Evolutionary conservation across 2,888 invertebrate species (phyloP).

Genomic region (Melinaea marsaeus): DNA sequence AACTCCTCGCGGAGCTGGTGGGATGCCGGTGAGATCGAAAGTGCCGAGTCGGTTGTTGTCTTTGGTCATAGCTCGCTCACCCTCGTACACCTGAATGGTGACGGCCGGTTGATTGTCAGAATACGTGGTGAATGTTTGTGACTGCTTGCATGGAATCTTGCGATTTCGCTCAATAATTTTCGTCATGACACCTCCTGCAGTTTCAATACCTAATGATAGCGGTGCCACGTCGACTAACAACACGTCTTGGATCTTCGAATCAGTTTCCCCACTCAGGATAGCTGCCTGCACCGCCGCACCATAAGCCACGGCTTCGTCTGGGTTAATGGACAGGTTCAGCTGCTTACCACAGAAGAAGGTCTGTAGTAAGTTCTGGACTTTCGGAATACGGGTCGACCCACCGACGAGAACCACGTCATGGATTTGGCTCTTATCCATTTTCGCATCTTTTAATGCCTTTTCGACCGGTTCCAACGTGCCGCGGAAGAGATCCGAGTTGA

Average conservation of each 20-base stretch:
- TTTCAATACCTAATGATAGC: conserved; percentile 83
- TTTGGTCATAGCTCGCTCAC: conserved; percentile 80
- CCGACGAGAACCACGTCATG: conserved; percentile 87
- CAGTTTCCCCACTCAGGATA: conserved; percentile 81
- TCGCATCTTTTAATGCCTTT: conserved; percentile 83
- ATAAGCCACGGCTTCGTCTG: conserved; percentile 86
- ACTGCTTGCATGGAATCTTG: conserved; percentile 80
- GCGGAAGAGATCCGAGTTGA: conserved; percentile 81
- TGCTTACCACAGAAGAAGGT: conserved; percentile 83
- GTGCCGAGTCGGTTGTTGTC: too few species aligned
- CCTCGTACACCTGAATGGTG: conserved; percentile 81
- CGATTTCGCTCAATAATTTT: conserved; percentile 82
- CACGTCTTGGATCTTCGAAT: conserved; percentile 81
- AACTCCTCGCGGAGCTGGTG: too few species aligned
- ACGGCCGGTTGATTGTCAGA: conserved; percentile 85
- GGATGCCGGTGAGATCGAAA: too few species aligned
- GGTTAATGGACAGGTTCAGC: conserved; percentile 83
- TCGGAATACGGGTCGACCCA: conserved; percentile 85
- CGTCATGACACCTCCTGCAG: conserved; percentile 84
- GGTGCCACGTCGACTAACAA: conserved; percentile 72
- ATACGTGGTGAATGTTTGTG: conserved; percentile 83
- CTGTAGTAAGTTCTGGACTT: conserved; percentile 82
- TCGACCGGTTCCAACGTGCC: conserved; percentile 83
- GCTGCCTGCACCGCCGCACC: conserved; percentile 84
- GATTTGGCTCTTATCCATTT: conserved; percentile 82